These are phyloP conservation scores for Artibeus jamaicensis DNA, from an alignment of 2,797 vertebrate genomes.

Conservation along the genomic window DNA sequence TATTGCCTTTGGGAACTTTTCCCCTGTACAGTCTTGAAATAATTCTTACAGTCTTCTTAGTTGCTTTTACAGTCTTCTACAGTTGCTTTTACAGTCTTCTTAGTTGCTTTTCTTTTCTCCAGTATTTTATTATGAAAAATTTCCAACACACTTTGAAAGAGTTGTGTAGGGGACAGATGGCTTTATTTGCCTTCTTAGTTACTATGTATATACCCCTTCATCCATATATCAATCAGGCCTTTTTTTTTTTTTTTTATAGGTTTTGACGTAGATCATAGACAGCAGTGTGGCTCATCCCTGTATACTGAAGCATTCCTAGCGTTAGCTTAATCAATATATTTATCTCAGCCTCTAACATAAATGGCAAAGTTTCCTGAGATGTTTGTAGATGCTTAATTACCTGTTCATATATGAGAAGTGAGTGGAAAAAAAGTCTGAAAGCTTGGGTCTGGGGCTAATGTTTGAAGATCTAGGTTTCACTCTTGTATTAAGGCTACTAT, in stretches of 20 bases:
- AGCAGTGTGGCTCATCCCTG: background rate
- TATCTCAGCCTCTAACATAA: background rate
- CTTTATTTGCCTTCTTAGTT: background rate
- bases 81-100: no score
- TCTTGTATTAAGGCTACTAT: background rate
- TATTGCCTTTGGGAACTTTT: background rate
- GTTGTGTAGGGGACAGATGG: background rate
- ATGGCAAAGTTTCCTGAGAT: background rate
- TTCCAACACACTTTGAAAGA: constrained; percentile 1
- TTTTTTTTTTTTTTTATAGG: background rate
- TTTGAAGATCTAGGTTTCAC: background rate
- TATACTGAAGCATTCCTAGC: background rate
- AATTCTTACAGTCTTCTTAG: no score
- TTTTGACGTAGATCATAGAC: background rate
- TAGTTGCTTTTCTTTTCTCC: background rate
- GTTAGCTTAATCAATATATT: constrained; percentile 1
- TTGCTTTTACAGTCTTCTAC: no score
- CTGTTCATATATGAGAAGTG: background rate
- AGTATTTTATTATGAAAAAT: constrained; percentile 9
- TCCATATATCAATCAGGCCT: background rate
- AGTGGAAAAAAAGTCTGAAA: background rate
- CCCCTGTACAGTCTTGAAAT: background rate
- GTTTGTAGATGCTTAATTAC: background rate
- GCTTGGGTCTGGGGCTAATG: background rate
- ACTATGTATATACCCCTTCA: background rate